Evolutionary conservation across 2,888 invertebrate species (phyloP).

Genomic region (Oscheius sp.): DNA sequence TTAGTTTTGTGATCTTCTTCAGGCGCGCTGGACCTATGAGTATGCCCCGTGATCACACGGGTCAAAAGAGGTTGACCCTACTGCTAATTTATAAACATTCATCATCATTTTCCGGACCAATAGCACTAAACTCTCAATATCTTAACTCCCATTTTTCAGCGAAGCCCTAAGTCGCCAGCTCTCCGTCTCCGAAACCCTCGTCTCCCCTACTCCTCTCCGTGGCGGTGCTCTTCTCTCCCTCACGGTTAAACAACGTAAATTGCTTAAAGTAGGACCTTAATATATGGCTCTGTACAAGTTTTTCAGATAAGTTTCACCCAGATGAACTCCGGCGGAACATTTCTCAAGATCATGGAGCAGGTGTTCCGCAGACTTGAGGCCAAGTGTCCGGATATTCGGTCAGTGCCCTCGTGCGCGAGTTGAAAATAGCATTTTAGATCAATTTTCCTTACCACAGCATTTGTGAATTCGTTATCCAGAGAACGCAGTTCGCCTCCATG

Average conservation of each 20-base stretch:
- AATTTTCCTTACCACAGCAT: constrained; percentile 59
- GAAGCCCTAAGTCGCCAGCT: constrained; percentile 50
- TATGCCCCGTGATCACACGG: no score
- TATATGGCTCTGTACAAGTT: background rate
- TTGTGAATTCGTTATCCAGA: constrained; percentile 59
- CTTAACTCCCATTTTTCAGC: background rate
- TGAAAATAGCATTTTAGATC: constrained; percentile 42
- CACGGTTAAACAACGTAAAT: constrained; percentile 47
- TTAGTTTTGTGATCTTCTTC: no score
- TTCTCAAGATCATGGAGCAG: constrained; percentile 58
- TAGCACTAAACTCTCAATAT: no score
- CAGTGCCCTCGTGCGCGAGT: background rate
- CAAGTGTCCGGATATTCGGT: constrained; percentile 61
- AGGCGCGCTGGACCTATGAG: no score
- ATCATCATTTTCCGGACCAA: no score
- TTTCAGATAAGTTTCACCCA: constrained; percentile 53
- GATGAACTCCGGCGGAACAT: constrained; percentile 55
- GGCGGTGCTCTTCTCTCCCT: constrained; percentile 46
- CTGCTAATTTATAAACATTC: no score
- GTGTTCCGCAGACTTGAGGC: constrained; percentile 56
- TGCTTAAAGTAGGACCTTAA: constrained; percentile 40
- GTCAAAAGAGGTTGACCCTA: no score
- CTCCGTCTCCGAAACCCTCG: constrained; percentile 52
- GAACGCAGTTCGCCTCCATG: constrained; percentile 52
- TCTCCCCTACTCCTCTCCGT: constrained; percentile 41